Conservation (phyloP, 2,113 vertebrate genomes). For the Bambusicola thoracicus region DNA sequence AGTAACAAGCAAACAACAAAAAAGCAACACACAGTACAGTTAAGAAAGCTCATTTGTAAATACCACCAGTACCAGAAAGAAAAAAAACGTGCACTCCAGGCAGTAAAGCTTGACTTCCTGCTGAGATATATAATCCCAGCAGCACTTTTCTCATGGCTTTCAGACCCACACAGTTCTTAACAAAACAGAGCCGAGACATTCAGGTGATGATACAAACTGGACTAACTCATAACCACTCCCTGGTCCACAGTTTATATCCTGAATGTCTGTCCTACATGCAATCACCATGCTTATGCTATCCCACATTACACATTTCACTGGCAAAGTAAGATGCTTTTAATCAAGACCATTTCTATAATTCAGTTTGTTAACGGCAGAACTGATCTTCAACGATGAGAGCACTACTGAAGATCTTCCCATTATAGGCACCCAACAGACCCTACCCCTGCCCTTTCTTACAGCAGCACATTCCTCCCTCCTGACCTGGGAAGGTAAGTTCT, state of each 20-base stretch:
- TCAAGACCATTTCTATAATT: neutral
- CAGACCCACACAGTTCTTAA: neutral
- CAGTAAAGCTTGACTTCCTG: neutral
- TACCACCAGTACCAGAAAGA: neutral
- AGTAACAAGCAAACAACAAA: neutral
- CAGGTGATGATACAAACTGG: neutral
- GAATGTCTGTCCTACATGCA: neutral
- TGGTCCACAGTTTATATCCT: neutral
- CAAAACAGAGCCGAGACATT: neutral
- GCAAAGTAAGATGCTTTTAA: neutral
- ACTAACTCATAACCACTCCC: neutral
- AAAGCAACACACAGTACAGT: neutral
- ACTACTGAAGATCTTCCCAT: neutral
- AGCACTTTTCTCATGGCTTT: neutral
- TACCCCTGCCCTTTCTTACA: neutral
- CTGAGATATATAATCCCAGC: accelerated
- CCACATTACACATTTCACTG: neutral
- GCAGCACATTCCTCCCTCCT: neutral
- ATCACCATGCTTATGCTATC: neutral
- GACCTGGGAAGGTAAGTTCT: conserved; percentile 77
- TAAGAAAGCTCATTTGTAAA: neutral
- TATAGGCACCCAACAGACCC: neutral
- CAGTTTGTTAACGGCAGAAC: neutral
- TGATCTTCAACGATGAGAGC: neutral
- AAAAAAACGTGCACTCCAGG: neutral